Evolutionary conservation across 1,140 invertebrate species (phyloP), one percentile per base, ranked within the genome.

Genomic region (Temnothorax nylanderi): DNA sequence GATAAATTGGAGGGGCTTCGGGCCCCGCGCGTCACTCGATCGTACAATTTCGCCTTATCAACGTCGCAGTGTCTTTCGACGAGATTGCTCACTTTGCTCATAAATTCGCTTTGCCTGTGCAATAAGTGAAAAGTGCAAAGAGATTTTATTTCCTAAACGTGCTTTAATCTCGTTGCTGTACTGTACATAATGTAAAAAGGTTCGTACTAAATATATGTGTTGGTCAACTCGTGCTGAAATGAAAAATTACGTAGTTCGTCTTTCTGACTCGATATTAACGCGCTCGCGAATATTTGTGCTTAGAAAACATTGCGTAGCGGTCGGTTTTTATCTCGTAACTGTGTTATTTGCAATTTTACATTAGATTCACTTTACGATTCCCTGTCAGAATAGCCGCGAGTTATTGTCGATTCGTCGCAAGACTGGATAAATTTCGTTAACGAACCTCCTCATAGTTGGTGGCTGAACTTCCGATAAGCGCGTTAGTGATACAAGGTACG

Each of bases 351-450:
- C 26, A 67, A 72, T 58, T 72, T 72, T 72, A 71, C 18, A 69
- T 56, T 37, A 26, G n/a, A 26, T 34, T 11, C 0, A 11, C 47
- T 56, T 44, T 18, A n/a, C 37, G 56, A 56, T 82, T 69, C 62
- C 13, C 1, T 47, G 10, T 47, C 10, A 13, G 34, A 80, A 37
- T 18, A 34, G 18, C 10, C 21, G 11, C 51, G 37, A 32, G 41
- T 26, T 72, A 65, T 56, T 82, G 37, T 72, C 51, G 51, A 72
- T 82, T 72, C 37, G 26, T 82, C 41, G 78, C 78, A 47, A 47
- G 21, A 58, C 13, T 49, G 49, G 49, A 71, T 71, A 72, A 72
- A 74, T 82, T 82, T 82, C 41, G 18, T 74, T 60, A 82, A 82
- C 78, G 67, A 72, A 74, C 41, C 51, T 47, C 44, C 21, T 56